Conservation (phyloP, 2,797 vertebrate genomes). For the Telmatherina bonti region DNA sequence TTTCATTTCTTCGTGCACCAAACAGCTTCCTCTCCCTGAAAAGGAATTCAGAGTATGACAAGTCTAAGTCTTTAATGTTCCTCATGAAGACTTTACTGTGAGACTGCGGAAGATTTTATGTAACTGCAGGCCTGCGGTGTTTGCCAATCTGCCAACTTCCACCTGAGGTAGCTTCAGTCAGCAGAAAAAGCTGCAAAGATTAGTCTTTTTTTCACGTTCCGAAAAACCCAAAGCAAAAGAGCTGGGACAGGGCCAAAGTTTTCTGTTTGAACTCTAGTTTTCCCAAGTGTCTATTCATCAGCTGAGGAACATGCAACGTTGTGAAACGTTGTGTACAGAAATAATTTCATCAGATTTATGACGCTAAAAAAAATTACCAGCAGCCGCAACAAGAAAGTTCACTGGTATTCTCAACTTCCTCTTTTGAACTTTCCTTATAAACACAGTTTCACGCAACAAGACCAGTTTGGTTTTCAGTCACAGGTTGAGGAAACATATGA, state of each 20-base stretch:
- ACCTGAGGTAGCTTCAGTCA: slow-evolving; percentile 10
- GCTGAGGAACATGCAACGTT: background rate
- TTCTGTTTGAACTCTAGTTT: background rate
- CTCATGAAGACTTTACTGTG: slow-evolving; percentile 14
- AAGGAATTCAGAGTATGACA: slow-evolving; percentile 43
- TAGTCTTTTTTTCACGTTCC: background rate
- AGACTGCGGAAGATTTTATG: slow-evolving; percentile 6
- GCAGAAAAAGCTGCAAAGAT: slow-evolving; percentile 8
- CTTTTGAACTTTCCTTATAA: slow-evolving; percentile 59
- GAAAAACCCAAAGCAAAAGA: too few species aligned
- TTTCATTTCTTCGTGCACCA: slow-evolving; percentile 18
- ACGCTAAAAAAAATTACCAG: slow-evolving; percentile 12
- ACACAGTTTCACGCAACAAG: slow-evolving; percentile 19
- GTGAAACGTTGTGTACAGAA: too few species aligned
- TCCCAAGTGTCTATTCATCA: background rate
- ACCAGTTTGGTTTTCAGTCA: slow-evolving; percentile 53
- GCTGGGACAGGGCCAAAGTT: background rate
- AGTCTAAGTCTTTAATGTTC: slow-evolving; percentile 1
- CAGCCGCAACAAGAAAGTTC: slow-evolving; percentile 13
- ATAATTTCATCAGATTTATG: slow-evolving; percentile 10
- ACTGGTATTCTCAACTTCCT: slow-evolving; percentile 70
- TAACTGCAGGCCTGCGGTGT: slow-evolving; percentile 20
- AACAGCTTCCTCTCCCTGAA: slow-evolving; percentile 41
- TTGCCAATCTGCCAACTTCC: slow-evolving; percentile 30
- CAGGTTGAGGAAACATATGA: slow-evolving; percentile 64